phyloP scores from a whole-genome alignment of 1,140 invertebrate species.

The Cherax destructor region DNA sequence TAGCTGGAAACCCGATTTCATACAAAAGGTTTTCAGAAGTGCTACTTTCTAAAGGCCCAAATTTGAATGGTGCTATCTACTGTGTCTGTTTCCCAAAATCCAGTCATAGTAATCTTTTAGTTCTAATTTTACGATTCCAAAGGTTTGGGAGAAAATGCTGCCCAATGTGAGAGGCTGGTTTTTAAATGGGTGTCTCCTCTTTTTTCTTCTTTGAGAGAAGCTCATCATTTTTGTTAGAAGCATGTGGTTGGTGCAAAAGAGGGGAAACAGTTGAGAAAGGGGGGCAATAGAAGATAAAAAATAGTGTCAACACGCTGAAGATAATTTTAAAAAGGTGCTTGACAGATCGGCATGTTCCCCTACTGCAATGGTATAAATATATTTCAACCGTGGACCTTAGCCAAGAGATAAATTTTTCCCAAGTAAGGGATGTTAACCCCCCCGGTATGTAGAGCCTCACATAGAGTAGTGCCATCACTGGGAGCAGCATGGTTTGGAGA shows the following conservation, averaged over 20 bases:
- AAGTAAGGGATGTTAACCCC: slow-evolving; percentile 98
- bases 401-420: slow-evolving; percentile 88
- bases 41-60: slow-evolving; percentile 93
- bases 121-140: slow-evolving; percentile 91
- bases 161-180: slow-evolving; percentile 84
- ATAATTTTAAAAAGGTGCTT: slow-evolving; percentile 95
- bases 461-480: slow-evolving; percentile 96
- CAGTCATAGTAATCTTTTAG: slow-evolving; percentile 91
- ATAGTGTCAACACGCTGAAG: slow-evolving; percentile 92
- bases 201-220: slow-evolving; percentile 72
- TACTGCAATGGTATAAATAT: slow-evolving; percentile 91
- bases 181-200: slow-evolving; percentile 51
- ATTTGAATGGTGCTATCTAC: slow-evolving; percentile 87
- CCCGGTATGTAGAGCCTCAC: slow-evolving; percentile 92
- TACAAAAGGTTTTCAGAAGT: slow-evolving; percentile 84
- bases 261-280: slow-evolving; percentile 95
- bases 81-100: slow-evolving; percentile 85
- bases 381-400: slow-evolving; percentile 87
- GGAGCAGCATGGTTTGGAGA: slow-evolving; percentile 94
- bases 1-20: slow-evolving; percentile 94
- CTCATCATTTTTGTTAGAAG: slow-evolving; percentile 75
- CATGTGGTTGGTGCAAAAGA: slow-evolving; percentile 83
- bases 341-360: slow-evolving; percentile 90
- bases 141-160: slow-evolving; percentile 86
- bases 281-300: slow-evolving; percentile 90